Evolutionary conservation across 2,888 invertebrate genomes (phyloP).

Genomic region (Agapostemon virescens): DNA sequence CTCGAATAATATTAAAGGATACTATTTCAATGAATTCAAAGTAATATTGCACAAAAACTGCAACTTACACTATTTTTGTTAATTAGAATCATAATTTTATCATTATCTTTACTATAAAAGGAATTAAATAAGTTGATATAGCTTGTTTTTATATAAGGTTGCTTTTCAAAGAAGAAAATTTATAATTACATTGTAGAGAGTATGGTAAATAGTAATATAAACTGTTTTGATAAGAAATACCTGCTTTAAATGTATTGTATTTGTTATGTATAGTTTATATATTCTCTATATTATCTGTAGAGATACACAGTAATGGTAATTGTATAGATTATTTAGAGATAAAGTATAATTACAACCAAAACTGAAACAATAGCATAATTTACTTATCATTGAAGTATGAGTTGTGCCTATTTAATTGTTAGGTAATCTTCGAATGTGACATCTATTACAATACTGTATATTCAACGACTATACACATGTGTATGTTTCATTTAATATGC

Average conservation of each 20-base stretch:
- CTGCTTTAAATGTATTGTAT: slow-evolving; percentile 5
- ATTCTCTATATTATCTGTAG: slow-evolving; percentile 9
- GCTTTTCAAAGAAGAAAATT: slow-evolving; percentile 10
- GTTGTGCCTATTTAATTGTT: slow-evolving; percentile 55
- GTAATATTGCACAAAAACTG: slow-evolving; percentile 48
- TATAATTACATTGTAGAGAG: background rate
- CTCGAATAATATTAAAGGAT: slow-evolving; percentile 14
- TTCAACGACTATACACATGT: background rate
- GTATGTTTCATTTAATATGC: slow-evolving; percentile 9
- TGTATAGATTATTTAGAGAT: background rate
- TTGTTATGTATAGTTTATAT: background rate
- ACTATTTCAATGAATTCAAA: background rate
- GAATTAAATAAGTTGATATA: slow-evolving; percentile 31
- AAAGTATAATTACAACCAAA: slow-evolving; percentile 24
- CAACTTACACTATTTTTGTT: slow-evolving; percentile 32
- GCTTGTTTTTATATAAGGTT: background rate
- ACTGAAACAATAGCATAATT: slow-evolving; percentile 23
- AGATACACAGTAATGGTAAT: background rate
- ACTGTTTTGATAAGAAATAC: background rate
- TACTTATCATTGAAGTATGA: slow-evolving; percentile 27
- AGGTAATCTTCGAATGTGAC: slow-evolving; percentile 11
- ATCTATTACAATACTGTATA: slow-evolving; percentile 23
- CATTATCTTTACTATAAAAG: slow-evolving; percentile 26
- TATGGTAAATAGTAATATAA: slow-evolving; percentile 9
- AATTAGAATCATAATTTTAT: slow-evolving; percentile 17